These are phyloP conservation scores for Apis cerana DNA, from an alignment of 1,140 invertebrate genomes.

Conservation along the genomic window DNA sequence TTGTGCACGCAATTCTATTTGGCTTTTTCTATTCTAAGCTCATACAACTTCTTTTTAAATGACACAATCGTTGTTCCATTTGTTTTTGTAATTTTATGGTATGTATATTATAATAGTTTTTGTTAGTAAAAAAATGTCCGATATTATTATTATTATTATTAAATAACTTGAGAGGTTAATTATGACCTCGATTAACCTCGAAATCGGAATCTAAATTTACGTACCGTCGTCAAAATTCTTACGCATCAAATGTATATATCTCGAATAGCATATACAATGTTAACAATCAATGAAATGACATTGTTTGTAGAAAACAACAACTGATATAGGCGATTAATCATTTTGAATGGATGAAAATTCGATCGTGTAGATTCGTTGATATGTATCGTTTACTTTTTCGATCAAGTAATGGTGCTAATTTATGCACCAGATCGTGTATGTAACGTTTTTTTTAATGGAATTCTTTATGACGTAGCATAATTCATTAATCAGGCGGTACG, in stretches of 20 bases:
- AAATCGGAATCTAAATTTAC: background rate
- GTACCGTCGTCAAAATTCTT: background rate
- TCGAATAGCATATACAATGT: background rate
- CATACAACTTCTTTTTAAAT: background rate
- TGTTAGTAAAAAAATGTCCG: background rate
- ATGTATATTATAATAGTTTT: background rate
- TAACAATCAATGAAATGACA: background rate
- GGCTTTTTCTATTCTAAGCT: background rate
- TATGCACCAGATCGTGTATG: background rate
- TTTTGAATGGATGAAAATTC: background rate
- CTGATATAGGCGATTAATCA: background rate
- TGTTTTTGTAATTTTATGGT: background rate
- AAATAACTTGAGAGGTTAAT: background rate
- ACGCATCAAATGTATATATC: background rate
- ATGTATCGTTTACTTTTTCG: conserved; percentile 3
- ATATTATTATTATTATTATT: background rate
- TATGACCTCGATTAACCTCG: background rate
- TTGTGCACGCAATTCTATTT: background rate
- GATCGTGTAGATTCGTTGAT: conserved; percentile 10
- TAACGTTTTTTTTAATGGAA: background rate
- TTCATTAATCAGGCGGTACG: background rate
- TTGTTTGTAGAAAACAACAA: background rate
- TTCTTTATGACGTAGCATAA: background rate
- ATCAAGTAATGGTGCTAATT: background rate
- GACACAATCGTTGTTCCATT: background rate